A percentile compares a stretch with the other conserved stretches of the same genome.
phyloP scores from a whole-genome alignment of 2,888 invertebrate species.

The Dascillus cervinus region DNA sequence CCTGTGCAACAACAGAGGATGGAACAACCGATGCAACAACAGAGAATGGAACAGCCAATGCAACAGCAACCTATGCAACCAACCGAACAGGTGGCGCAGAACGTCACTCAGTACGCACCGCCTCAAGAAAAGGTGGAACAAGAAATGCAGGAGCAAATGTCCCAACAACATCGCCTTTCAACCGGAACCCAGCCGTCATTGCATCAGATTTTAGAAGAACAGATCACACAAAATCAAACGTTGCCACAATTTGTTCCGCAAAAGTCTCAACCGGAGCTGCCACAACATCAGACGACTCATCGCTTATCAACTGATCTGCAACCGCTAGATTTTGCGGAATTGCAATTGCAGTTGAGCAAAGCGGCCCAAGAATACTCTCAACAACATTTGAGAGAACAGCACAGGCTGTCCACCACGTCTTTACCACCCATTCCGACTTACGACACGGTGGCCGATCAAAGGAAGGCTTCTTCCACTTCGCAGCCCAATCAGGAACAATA shows the following conservation, averaged over 20 bases:
- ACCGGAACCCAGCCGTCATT: constrained; percentile 15
- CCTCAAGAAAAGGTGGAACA: constrained; percentile 6
- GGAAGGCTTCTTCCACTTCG: constrained; percentile 34
- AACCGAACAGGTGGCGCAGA: too few species aligned
- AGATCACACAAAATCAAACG: constrained; percentile 9
- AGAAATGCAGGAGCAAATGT: constrained; percentile 13
- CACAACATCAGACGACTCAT: constrained; percentile 10
- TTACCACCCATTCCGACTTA: constrained; percentile 35
- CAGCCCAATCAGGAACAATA: constrained; percentile 27
- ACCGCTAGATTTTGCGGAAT: constrained; percentile 33
- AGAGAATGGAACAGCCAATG: constrained; percentile 5
- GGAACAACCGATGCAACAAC: constrained; percentile 2
- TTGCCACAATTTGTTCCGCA: constrained; percentile 2
- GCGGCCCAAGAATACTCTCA: constrained; percentile 23
- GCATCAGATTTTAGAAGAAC: constrained; percentile 14
- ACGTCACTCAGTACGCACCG: too few species aligned
- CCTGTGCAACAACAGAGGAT: constrained; percentile 8
- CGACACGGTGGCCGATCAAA: constrained; percentile 23
- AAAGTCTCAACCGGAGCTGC: constrained; percentile 3
- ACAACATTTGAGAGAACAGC: constrained; percentile 25
- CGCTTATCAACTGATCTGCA: constrained; percentile 29
- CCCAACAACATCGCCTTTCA: constrained; percentile 9
- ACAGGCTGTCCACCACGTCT: constrained; percentile 32
- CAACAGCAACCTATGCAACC: constrained; percentile 6
- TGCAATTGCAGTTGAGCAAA: constrained; percentile 33